These are phyloP conservation scores for Hypanus sabinus DNA, from an alignment of 2,113 vertebrate species.

Conservation along the genomic window DNA sequence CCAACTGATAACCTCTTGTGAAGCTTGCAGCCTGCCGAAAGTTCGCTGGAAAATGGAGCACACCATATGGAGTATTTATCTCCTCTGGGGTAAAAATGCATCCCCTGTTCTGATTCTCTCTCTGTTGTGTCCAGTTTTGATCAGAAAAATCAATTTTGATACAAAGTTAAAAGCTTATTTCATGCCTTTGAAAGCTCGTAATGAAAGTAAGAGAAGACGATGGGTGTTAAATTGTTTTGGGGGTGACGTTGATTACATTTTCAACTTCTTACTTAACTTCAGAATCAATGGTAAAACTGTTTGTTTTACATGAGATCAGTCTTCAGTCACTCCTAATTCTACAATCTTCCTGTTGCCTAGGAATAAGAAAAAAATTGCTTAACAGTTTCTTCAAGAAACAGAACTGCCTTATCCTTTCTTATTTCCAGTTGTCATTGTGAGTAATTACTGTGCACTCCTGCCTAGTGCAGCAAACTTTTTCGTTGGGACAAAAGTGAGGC, in stretches of 20 bases:
- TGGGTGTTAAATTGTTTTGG: background rate
- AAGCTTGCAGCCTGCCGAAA: no score
- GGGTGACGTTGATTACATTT: background rate
- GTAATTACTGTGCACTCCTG: background rate
- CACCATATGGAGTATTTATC: conserved; percentile 44
- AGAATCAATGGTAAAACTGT: background rate
- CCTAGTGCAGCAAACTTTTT: no score
- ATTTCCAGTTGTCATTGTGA: background rate
- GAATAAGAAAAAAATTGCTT: conserved; percentile 18
- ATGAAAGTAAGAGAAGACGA: background rate
- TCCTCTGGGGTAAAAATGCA: conserved; percentile 45
- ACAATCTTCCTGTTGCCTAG: conserved; percentile 38
- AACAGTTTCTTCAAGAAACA: background rate
- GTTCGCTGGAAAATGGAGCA: conserved; percentile 42
- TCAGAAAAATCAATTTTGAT: conserved; percentile 50
- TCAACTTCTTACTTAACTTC: background rate
- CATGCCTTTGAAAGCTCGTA: conserved; percentile 38
- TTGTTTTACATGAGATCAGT: conserved; percentile 21
- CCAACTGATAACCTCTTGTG: no score
- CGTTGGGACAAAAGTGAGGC: no score
- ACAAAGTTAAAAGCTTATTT: conserved; percentile 46
- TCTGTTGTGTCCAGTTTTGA: conserved; percentile 45
- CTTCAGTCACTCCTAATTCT: conserved; percentile 34
- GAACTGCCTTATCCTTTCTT: background rate
- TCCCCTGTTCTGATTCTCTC: conserved; percentile 22